Conservation (phyloP, 2,113 vertebrate species). For the Rhinichthys klamathensis region DNA sequence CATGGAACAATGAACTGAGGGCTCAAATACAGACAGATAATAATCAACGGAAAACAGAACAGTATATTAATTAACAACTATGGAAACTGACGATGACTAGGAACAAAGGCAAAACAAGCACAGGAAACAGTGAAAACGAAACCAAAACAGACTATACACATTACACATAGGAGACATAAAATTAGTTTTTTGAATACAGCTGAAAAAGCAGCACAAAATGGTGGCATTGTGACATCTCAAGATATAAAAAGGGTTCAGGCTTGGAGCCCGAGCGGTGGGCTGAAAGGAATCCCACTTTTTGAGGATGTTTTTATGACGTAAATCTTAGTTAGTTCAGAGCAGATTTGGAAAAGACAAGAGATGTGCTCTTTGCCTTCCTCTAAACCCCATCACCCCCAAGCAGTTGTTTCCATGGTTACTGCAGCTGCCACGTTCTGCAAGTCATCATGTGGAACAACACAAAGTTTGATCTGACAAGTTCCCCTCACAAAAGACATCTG, state of each 20-base stretch:
- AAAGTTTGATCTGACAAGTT: slow-evolving; percentile 23
- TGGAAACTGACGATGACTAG: no score
- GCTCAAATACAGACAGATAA: no score
- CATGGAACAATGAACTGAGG: no score
- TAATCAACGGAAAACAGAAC: no score
- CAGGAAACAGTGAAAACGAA: no score
- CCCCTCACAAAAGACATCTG: slow-evolving; percentile 27
- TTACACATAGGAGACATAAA: no score
- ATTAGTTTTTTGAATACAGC: no score
- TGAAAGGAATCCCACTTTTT: slow-evolving; percentile 11
- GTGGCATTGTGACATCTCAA: background rate
- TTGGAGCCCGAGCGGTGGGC: background rate
- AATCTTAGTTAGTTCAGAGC: slow-evolving; percentile 17
- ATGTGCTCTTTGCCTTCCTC: background rate
- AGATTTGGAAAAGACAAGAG: slow-evolving; percentile 15
- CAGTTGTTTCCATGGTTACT: slow-evolving; percentile 42
- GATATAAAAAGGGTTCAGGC: background rate
- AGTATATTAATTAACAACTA: no score
- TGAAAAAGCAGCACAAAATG: background rate
- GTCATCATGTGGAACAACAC: background rate
- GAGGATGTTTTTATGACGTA: background rate
- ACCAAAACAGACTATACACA: no score
- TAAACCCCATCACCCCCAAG: slow-evolving; percentile 17
- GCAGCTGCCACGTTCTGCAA: slow-evolving; percentile 17
- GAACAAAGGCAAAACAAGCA: no score